Evolutionary conservation across 2,113 vertebrate species (phyloP).

Genomic region (Oxyruncus cristatus): DNA sequence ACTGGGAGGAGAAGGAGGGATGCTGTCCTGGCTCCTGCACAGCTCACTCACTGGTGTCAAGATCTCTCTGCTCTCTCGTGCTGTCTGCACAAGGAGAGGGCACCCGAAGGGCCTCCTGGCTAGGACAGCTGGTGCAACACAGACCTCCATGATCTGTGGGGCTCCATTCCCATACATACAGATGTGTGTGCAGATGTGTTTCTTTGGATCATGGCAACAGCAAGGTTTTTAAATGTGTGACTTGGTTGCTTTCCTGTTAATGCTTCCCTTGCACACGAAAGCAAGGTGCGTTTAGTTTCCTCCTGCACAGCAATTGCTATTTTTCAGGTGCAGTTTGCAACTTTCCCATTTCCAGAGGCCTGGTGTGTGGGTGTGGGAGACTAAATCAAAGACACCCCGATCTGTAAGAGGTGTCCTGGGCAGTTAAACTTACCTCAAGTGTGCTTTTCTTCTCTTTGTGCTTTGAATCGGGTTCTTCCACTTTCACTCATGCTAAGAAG

Average conservation of each 20-base stretch:
- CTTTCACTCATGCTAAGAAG: background rate
- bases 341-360: background rate
- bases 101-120: background rate
- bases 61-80: background rate
- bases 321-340: background rate
- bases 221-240: background rate
- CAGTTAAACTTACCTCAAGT: background rate
- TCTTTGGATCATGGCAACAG: background rate
- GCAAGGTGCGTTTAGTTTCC: background rate
- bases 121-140: background rate
- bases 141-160: background rate
- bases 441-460: background rate
- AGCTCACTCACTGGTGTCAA: background rate
- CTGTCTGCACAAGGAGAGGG: background rate
- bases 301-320: background rate
- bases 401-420: background rate
- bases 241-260: fast-evolving
- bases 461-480: background rate
- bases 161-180: background rate
- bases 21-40: background rate
- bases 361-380: constrained; percentile 11
- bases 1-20: background rate
- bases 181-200: background rate
- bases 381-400: background rate
- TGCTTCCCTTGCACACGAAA: background rate